These are phyloP conservation scores for Trididemnum miniatum DNA, from an alignment of 23 tunicate genomes.

Conservation along the genomic window DNA sequence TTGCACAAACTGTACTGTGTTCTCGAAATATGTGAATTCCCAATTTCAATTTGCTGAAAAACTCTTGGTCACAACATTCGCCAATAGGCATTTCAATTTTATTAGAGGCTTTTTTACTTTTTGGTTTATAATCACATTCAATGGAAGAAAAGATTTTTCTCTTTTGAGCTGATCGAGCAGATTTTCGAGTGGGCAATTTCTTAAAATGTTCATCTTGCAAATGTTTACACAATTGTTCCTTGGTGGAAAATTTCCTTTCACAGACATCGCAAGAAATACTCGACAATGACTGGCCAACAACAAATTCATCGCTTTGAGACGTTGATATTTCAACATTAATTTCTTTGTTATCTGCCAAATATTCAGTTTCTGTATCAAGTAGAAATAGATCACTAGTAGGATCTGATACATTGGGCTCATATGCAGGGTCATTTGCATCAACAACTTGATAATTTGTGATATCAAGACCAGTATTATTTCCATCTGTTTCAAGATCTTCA, in stretches of 20 bases:
- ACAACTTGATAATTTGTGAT: too few relatives aligned
- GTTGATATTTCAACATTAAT: not conserved
- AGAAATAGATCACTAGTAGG: not conserved
- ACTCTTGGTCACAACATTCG: slow-evolving; percentile 20
- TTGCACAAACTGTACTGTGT: not conserved
- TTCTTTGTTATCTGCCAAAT: not conserved
- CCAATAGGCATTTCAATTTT: not conserved
- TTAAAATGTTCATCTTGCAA: not conserved
- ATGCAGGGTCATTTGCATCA: not conserved
- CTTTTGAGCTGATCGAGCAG: not conserved
- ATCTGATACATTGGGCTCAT: not conserved
- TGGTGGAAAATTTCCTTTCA: not conserved
- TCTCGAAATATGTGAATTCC: slow-evolving; percentile 20
- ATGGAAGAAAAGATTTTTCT: not conserved
- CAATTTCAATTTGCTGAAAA: slow-evolving; percentile 3
- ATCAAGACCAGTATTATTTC: not conserved
- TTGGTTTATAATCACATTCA: not conserved
- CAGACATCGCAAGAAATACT: not conserved
- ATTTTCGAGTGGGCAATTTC: not conserved
- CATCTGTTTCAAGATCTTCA: not conserved
- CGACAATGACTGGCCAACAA: not conserved
- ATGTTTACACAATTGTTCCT: slow-evolving; percentile 9
- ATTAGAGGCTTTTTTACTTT: not conserved
- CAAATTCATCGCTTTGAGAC: not conserved
- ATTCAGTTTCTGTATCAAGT: not conserved